These are phyloP conservation scores for Emydoidea blandingii DNA, from an alignment of 2,797 vertebrate species.

Conservation along the genomic window DNA sequence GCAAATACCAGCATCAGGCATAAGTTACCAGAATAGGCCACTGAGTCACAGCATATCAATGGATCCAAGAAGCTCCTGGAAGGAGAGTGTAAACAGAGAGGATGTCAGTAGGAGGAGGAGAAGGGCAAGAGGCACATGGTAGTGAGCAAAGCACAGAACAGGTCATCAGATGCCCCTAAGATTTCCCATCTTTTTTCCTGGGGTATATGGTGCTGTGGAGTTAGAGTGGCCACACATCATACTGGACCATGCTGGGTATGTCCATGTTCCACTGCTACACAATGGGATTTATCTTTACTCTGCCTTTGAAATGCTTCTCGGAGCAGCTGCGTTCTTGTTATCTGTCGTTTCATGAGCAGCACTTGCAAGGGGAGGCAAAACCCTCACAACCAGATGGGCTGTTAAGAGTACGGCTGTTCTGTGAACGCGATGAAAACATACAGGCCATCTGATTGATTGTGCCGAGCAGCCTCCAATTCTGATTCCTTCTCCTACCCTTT, in stretches of 20 bases:
- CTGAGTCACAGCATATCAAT: background rate
- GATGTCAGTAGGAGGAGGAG: background rate
- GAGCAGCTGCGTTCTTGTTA: background rate
- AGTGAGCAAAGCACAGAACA: background rate
- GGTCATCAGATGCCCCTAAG: background rate
- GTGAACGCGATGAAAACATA: fast-evolving
- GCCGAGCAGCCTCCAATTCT: background rate
- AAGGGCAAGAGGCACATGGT: background rate
- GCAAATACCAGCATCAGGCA: background rate
- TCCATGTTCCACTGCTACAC: background rate
- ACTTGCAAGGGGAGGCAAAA: background rate
- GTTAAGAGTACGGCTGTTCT: background rate
- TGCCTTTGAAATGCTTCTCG: background rate
- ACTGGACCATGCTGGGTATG: background rate
- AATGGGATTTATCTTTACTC: background rate
- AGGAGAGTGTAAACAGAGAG: background rate
- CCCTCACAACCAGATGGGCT: background rate
- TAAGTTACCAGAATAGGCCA: background rate
- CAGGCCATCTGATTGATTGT: background rate
- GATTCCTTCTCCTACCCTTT: background rate
- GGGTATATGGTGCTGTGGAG: background rate
- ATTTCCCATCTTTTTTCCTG: background rate
- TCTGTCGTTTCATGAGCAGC: background rate
- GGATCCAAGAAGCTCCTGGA: background rate
- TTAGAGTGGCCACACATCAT: background rate